Percentiles rank a stretch among this genome's conserved stretches.
These are phyloP conservation scores for Eupeodes latifasciatus DNA, from an alignment of 2,888 invertebrate species.

Conservation along the genomic window DNA sequence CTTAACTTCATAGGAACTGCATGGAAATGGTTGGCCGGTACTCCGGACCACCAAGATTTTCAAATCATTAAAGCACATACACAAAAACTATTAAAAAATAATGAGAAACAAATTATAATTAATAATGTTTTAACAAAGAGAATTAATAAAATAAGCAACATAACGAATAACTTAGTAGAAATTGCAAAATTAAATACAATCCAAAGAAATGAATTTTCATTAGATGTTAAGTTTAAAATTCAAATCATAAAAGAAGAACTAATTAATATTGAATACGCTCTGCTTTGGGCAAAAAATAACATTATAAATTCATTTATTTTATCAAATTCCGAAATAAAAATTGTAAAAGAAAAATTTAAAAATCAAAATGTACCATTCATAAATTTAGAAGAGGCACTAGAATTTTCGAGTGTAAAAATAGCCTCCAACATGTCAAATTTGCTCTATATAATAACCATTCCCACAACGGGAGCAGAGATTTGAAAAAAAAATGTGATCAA, in stretches of 20 bases:
- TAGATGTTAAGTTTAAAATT: slow-evolving; percentile 16
- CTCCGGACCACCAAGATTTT: too few relatives aligned
- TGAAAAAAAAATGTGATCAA: slow-evolving; percentile 17
- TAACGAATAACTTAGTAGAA: slow-evolving; percentile 1
- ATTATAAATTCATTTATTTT: slow-evolving; percentile 17
- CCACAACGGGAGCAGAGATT: slow-evolving; percentile 19
- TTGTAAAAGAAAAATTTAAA: slow-evolving; percentile 22
- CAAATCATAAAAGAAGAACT: slow-evolving; percentile 13
- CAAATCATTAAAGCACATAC: too few relatives aligned
- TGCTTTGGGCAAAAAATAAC: slow-evolving; percentile 34
- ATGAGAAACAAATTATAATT: too few relatives aligned
- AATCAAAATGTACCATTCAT: slow-evolving; percentile 16
- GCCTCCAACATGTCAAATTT: slow-evolving; percentile 17
- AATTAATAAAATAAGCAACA: slow-evolving; percentile 12
- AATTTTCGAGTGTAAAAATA: slow-evolving; percentile 29
- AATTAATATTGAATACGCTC: slow-evolving; percentile 35
- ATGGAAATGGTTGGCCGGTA: too few relatives aligned
- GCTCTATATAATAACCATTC: slow-evolving; percentile 39
- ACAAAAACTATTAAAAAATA: too few relatives aligned
- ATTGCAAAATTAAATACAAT: not conserved
- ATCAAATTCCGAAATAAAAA: slow-evolving; percentile 10
- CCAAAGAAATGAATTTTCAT: not conserved
- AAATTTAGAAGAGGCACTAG: slow-evolving; percentile 21
- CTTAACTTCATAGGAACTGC: too few relatives aligned
- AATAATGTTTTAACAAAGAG: not conserved